phyloP scores from a whole-genome alignment of 2,113 vertebrate species.

The Poeciliopsis turrubarensis region DNA sequence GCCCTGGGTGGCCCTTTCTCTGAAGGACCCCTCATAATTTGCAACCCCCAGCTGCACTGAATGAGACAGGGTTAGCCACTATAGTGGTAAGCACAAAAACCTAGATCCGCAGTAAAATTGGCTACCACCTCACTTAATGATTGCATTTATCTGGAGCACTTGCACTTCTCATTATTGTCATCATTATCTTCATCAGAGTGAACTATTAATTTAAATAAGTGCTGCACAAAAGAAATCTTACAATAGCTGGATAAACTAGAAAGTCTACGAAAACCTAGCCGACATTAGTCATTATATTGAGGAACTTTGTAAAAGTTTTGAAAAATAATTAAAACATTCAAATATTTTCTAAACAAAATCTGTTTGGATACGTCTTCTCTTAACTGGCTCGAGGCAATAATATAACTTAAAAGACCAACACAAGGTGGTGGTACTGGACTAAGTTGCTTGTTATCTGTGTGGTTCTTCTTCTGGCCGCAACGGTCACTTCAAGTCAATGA shows the following conservation, averaged over 20 bases:
- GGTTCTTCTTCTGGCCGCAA: too few relatives aligned
- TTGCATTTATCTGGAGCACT: conserved; percentile 54
- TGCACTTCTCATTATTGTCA: conserved; percentile 44
- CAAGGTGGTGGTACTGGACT: too few relatives aligned
- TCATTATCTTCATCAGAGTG: conserved; percentile 23
- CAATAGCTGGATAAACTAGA: conserved; percentile 7
- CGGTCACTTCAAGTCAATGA: too few relatives aligned
- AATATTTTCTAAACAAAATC: neutral
- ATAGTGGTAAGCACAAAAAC: conserved; percentile 34
- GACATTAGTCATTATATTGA: neutral
- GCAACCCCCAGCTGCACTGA: conserved; percentile 66
- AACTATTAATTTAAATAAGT: conserved; percentile 35
- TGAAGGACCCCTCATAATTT: conserved; percentile 65
- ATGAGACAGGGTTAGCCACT: conserved; percentile 57
- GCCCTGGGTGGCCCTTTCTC: conserved; percentile 70
- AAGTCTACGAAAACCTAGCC: neutral
- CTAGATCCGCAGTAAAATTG: conserved; percentile 50
- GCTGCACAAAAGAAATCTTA: conserved; percentile 20
- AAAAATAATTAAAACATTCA: neutral
- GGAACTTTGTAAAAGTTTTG: neutral
- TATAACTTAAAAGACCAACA: neutral
- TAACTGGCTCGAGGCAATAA: neutral
- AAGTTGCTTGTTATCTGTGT: too few relatives aligned
- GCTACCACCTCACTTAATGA: conserved; percentile 37
- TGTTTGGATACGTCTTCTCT: neutral